A percentile compares a stretch with the other conserved stretches of the same genome.
Conservation (phyloP, 2,888 invertebrate species). For the Hydraecia micacea region DNA sequence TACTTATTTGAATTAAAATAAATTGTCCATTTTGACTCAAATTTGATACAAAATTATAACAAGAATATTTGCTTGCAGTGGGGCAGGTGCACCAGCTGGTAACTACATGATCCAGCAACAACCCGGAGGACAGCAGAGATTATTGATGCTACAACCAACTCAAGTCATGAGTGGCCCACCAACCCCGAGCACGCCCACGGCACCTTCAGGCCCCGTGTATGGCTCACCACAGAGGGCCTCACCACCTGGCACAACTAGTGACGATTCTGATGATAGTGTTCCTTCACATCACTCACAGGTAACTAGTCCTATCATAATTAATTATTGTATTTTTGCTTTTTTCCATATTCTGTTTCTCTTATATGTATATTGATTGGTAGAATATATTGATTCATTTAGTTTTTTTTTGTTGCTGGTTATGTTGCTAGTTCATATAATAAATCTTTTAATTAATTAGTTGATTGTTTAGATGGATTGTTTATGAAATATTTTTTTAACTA, state of each 20-base stretch:
- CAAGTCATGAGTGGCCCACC: conserved; percentile 88
- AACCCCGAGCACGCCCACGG: conserved; percentile 85
- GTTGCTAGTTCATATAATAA: not conserved
- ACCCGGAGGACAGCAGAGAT: conserved; percentile 88
- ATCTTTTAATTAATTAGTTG: not conserved
- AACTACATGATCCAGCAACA: conserved; percentile 91
- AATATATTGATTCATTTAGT: not conserved
- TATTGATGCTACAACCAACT: conserved; percentile 89
- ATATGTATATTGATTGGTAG: not conserved
- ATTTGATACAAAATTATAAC: conserved; percentile 8
- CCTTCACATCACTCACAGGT: conserved; percentile 92
- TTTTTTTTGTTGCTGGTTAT: conserved; percentile 12
- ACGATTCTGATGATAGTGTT: conserved; percentile 96
- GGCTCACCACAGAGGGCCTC: conserved; percentile 92
- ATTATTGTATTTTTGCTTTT: not conserved
- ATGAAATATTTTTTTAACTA: not conserved
- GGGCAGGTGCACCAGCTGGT: conserved; percentile 90
- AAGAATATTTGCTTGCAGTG: conserved; percentile 71
- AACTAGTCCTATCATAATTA: conserved; percentile 32
- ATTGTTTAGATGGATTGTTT: conserved; percentile 23
- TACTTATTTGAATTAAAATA: conserved; percentile 19
- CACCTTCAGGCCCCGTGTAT: conserved; percentile 82
- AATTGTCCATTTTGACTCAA: not conserved
- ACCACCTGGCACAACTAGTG: conserved; percentile 94
- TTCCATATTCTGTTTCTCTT: not conserved